Evolutionary conservation across 2,113 vertebrate genomes (phyloP), one percentile per base, ranked within the genome.

Genomic region (Corythaixoides concolor): DNA sequence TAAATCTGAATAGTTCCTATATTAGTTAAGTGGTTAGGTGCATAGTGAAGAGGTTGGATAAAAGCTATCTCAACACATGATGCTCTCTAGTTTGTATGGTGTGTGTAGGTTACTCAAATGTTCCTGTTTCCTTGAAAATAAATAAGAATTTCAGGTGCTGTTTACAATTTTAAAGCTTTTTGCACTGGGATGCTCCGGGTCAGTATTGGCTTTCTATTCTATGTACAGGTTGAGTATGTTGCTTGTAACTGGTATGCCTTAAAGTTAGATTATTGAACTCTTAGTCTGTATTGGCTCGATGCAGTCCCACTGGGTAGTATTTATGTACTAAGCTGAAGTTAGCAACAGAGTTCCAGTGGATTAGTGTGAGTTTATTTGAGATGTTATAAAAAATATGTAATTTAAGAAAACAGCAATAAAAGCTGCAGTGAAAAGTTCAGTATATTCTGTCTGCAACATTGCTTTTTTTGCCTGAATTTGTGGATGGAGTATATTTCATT

Each of bases 141-240:
- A 66, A n/a, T 12, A 12, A 39, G 30, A 62, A 67, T 47, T 68
- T 55, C 33, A 63, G 21, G 27, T 83, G 30, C 78, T 35, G 3
- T 59, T 64, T 79, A 37, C 13, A 15, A 11, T 56, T 56, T 16
- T 18, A 68, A 56, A 68, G n/a, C n/a, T 68, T 62, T 41, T 23
- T 58, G 33, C 50, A 70, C 41, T 41, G 41, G 12, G 47, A 16
- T 1, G 1, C 30, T 62, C 32, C 0, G 0, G 33, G 43, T 15
- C 43, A 63, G 15, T 11, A 3, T 41, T 27, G 26, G 24, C 3
- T 0, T 37, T 69, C 28, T 66, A 20, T 7, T 60, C 23, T 20
- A 8, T 11, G 5, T 26, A 7, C 11, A 8, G 33, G 14, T 15
- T 59, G 63, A 41, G 12, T 35, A 8, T 12, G 14, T 32, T 76